phyloP scores from a whole-genome alignment of 2,888 invertebrate species.

The Serrognathus titanus region DNA sequence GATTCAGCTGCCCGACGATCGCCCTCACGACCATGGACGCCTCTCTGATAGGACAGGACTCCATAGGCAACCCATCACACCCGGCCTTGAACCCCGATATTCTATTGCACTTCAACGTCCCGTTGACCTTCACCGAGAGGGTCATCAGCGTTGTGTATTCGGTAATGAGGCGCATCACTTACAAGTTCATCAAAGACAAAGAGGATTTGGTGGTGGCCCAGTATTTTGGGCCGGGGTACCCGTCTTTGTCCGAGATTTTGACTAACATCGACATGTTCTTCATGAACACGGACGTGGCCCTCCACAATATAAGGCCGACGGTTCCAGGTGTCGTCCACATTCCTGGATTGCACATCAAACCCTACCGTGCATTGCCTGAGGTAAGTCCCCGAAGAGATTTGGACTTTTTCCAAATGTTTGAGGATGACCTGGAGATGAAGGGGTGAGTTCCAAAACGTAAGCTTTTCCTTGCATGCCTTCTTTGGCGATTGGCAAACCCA shows the following conservation, averaged over 20 bases:
- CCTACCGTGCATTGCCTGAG: slow-evolving; percentile 32
- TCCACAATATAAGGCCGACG: slow-evolving; percentile 36
- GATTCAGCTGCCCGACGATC: slow-evolving; percentile 40
- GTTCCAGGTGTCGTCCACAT: slow-evolving; percentile 38
- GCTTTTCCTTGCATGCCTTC: too few species aligned
- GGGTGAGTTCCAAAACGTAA: too few species aligned
- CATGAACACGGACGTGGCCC: slow-evolving; percentile 37
- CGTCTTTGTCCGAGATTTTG: slow-evolving; percentile 38
- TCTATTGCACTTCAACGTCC: slow-evolving; percentile 36
- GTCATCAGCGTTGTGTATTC: slow-evolving; percentile 32
- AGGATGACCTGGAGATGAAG: too few species aligned
- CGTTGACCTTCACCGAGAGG: slow-evolving; percentile 47
- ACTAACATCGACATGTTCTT: slow-evolving; percentile 39
- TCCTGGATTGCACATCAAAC: slow-evolving; percentile 34
- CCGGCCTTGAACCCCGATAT: slow-evolving; percentile 40
- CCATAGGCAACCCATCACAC: slow-evolving; percentile 39
- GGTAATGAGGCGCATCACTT: slow-evolving; percentile 30
- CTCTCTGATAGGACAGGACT: slow-evolving; percentile 32
- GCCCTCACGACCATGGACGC: slow-evolving; percentile 40
- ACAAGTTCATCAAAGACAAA: slow-evolving; percentile 30
- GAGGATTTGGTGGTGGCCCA: slow-evolving; percentile 34
- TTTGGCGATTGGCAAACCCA: too few species aligned
- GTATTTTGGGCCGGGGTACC: slow-evolving; percentile 40
- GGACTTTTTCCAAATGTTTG: too few species aligned
- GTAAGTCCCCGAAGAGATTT: slow-evolving; percentile 26